Percentiles rank a stretch among this genome's conserved stretches.
Evolutionary conservation across 2,797 vertebrate species (phyloP).

Genomic region (Antennarius maculatus): DNA sequence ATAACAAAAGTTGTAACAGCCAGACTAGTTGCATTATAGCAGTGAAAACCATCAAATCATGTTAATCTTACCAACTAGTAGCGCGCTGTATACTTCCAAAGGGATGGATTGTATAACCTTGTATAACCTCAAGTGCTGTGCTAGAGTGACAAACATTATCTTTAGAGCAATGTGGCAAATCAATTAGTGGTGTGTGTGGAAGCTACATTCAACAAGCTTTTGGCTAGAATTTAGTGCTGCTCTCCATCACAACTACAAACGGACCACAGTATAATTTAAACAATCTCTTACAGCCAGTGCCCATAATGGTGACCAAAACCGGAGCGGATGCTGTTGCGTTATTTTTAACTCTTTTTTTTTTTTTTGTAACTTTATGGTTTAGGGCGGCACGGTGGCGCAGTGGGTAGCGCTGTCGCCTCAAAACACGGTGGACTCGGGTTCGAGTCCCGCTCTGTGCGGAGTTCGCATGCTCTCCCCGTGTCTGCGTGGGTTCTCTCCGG

Average conservation of each 20-base stretch:
- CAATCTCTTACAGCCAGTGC: slow-evolving; percentile 18
- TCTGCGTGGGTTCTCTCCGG: too few species aligned
- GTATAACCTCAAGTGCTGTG: slow-evolving; percentile 23
- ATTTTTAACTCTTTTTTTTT: too few species aligned
- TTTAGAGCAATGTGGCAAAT: slow-evolving; percentile 28
- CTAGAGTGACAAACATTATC: slow-evolving; percentile 28
- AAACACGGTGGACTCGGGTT: too few species aligned
- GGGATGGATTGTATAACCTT: neutral
- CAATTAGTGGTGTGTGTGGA: slow-evolving; percentile 21
- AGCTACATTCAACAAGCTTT: slow-evolving; percentile 19
- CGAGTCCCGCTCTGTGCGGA: too few species aligned
- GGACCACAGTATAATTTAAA: slow-evolving; percentile 21
- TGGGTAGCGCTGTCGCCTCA: too few species aligned
- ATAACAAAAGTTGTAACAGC: neutral
- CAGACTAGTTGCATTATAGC: too few species aligned
- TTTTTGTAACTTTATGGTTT: too few species aligned
- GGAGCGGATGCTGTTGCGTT: neutral
- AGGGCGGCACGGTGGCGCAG: too few species aligned
- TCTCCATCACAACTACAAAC: slow-evolving; percentile 27
- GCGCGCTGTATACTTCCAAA: slow-evolving; percentile 2
- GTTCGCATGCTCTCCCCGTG: too few species aligned
- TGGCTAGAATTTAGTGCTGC: slow-evolving; percentile 32
- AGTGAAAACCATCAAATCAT: neutral
- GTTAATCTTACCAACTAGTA: neutral
- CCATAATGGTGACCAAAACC: slow-evolving; percentile 16